Evolutionary conservation across 2,888 invertebrate species (phyloP), one percentile per base, ranked within the genome.

Genomic region (Athalia rosae): DNA sequence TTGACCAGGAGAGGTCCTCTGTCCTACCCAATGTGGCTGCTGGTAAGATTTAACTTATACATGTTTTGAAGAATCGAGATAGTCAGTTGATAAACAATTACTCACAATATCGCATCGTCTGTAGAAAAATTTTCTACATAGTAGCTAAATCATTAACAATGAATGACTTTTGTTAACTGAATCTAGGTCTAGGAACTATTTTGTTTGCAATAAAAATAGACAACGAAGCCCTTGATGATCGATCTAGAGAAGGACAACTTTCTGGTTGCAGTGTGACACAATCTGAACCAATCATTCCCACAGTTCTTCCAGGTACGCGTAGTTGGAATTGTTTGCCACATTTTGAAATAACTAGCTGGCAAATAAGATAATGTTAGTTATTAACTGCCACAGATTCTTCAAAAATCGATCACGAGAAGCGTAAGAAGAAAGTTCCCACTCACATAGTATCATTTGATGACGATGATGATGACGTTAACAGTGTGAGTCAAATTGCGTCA

Each of bases 171-270:
- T 4, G 5, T 9, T 8, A 9, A 28, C 43, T 6, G 7, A 53
- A 41, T 63, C 79, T 84, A 95, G 96, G 96, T 81, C 92, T 99
- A 87, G 95, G 95, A 82, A 94, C 97, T 76, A 95, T 98, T 86
- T 92, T 98, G 81, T 99, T 99, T 91, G 98, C 99, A 41, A 94
- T 98, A 87, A 95, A 94, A 86, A 95, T 98, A 79, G 98, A 98
- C 91, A 96, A 96, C 89, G 92, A 94, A 47, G 96, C 96, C 87
- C 91, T 97, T 77, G 96, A 95, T 90, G 92, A 93, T 89, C 91
- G 90, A 89, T 87, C 80, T 79, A 92, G 90, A 86, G 89, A 87
- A 77, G 91, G 85, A 85, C 92, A 90, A 84, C 90, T 87, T 81
- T 89, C 89, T 41, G 91, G 87, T 53, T 84, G 80, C 79, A 91